A percentile compares a stretch with the other conserved stretches of the same genome.
Conservation (phyloP, 2,797 vertebrate species). For the Poecilia picta region DNA sequence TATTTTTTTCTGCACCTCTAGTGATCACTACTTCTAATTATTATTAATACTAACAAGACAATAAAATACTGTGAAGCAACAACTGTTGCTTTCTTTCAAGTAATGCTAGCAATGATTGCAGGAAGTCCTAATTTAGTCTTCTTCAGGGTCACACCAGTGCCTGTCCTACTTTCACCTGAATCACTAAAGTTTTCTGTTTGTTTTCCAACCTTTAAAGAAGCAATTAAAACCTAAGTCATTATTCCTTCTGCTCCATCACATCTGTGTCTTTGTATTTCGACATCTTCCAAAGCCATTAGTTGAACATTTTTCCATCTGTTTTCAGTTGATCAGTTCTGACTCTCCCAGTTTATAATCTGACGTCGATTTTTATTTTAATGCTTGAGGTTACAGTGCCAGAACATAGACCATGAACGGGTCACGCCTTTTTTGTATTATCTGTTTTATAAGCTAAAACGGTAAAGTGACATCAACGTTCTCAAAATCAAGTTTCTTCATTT, state of each 20-base stretch:
- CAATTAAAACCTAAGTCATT: background rate
- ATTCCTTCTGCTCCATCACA: background rate
- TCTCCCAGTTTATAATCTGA: conserved; percentile 5
- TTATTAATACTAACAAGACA: background rate
- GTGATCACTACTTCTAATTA: background rate
- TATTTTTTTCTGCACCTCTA: too few species aligned
- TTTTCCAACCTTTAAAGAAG: conserved; percentile 5
- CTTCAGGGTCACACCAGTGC: background rate
- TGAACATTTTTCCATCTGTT: background rate
- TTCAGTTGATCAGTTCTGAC: background rate
- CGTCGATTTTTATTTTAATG: conserved; percentile 7
- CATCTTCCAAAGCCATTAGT: background rate
- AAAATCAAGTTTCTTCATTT: background rate
- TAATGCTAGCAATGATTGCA: background rate
- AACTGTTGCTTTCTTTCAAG: background rate
- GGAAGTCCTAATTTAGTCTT: background rate
- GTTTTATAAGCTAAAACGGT: background rate
- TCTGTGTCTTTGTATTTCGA: background rate
- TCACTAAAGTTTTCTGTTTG: background rate
- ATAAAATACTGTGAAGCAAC: background rate
- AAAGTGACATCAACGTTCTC: background rate
- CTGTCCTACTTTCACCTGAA: background rate
- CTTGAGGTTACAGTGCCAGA: background rate
- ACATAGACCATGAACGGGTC: conserved; percentile 1
- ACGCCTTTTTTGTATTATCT: conserved; percentile 1